Evolutionary conservation across 2,113 vertebrate species (phyloP).

Genomic region (Dicrurus megarhynchus): DNA sequence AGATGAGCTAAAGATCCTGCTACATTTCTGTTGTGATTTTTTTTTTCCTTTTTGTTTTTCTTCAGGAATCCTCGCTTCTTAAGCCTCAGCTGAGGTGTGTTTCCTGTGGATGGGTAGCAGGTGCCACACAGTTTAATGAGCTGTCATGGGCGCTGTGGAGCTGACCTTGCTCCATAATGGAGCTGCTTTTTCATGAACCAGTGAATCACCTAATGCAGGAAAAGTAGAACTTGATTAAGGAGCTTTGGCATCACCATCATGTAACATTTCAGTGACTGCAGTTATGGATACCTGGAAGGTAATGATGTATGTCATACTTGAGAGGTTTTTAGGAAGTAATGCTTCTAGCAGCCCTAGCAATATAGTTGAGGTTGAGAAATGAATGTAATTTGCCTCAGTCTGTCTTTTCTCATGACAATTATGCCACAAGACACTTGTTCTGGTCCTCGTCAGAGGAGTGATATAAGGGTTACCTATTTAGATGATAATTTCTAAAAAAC

Average conservation of each 20-base stretch:
- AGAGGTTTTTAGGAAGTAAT: neutral
- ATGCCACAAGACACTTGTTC: neutral
- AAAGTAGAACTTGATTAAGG: conserved; percentile 30
- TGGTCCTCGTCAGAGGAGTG: neutral
- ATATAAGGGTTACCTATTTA: neutral
- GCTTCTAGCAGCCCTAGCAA: neutral
- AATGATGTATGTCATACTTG: neutral
- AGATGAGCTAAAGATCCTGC: neutral
- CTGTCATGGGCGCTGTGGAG: neutral
- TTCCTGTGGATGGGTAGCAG: neutral
- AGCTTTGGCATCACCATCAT: neutral
- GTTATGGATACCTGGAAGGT: neutral
- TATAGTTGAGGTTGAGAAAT: neutral
- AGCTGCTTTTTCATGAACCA: neutral
- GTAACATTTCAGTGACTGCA: neutral
- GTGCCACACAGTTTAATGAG: conserved; percentile 17
- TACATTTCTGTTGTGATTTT: neutral
- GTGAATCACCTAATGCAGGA: neutral
- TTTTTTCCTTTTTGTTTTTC: neutral
- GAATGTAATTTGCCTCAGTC: neutral
- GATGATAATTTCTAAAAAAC: neutral
- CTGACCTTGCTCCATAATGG: neutral
- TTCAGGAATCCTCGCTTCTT: neutral
- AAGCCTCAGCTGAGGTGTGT: neutral
- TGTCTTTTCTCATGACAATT: neutral